These are phyloP conservation scores for Suncus etruscus DNA, from an alignment of 2,113 vertebrate species.

Conservation along the genomic window DNA sequence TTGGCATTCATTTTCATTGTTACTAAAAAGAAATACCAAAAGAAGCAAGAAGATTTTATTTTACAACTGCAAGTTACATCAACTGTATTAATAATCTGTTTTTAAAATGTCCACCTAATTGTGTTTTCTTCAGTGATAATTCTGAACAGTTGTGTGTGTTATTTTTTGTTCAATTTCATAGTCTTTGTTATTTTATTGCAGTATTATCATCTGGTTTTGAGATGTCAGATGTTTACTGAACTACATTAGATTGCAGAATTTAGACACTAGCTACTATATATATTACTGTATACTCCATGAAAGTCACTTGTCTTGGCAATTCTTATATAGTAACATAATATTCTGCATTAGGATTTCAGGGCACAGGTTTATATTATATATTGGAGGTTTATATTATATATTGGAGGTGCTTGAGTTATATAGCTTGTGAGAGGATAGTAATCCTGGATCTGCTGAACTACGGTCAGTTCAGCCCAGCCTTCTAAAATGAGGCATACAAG, in stretches of 20 bases:
- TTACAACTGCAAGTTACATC: background rate
- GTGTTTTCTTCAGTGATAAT: slow-evolving; percentile 7
- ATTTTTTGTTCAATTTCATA: slow-evolving; percentile 17
- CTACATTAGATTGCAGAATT: background rate
- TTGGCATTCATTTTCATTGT: background rate
- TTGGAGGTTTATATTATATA: no score
- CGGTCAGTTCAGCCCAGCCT: background rate
- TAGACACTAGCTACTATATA: background rate
- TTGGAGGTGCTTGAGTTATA: background rate
- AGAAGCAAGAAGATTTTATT: background rate
- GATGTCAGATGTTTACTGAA: slow-evolving; percentile 15
- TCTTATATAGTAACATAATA: background rate
- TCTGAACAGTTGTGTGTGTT: background rate
- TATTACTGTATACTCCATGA: background rate
- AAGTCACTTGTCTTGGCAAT: background rate
- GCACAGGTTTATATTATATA: background rate
- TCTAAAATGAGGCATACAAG: background rate
- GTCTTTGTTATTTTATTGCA: slow-evolving; percentile 34
- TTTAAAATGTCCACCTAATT: slow-evolving; percentile 14
- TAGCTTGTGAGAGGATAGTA: background rate
- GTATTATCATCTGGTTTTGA: background rate
- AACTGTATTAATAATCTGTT: slow-evolving; percentile 20
- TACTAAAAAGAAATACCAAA: background rate
- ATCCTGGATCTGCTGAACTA: background rate
- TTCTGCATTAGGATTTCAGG: background rate